Conservation (phyloP, 1,140 invertebrate genomes). For the Aphidius gifuensis region DNA sequence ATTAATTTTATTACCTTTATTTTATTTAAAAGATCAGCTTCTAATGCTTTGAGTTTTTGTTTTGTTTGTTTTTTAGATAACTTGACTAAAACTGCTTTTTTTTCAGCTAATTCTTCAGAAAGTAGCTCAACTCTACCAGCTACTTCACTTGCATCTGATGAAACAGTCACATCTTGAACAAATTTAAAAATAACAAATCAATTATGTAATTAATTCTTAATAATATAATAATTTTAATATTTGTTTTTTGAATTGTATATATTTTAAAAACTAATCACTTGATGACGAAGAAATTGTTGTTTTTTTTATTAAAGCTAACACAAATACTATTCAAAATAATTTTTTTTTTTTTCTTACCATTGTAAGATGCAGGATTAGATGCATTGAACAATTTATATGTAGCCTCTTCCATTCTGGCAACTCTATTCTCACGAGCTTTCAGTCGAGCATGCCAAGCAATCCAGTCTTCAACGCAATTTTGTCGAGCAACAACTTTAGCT, state of each 20-base stretch:
- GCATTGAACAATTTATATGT: conserved; percentile 49
- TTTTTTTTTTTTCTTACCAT: conserved; percentile 37
- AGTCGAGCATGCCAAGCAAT: conserved; percentile 52
- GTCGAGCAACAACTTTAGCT: conserved; percentile 46
- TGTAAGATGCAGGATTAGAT: conserved; percentile 45
- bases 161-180: conserved; percentile 46
- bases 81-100: conserved; percentile 47
- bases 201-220: conserved; percentile 7
- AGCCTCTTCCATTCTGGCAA: conserved; percentile 51
- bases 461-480: conserved; percentile 52
- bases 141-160: conserved; percentile 51
- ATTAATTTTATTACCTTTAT: conserved; percentile 41
- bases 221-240: background rate
- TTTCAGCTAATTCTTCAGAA: conserved; percentile 48
- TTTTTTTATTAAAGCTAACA: too few species aligned
- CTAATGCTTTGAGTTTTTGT: conserved; percentile 45
- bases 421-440: conserved; percentile 47
- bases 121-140: conserved; percentile 50
- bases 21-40: conserved; percentile 50
- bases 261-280: too few species aligned
- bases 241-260: background rate
- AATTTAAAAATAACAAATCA: conserved; percentile 6
- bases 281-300: too few species aligned
- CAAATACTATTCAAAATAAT: background rate
- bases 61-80: conserved; percentile 47